Evolutionary conservation across 2,113 vertebrate genomes (phyloP).

Genomic region (Pristiophorus japonicus): DNA sequence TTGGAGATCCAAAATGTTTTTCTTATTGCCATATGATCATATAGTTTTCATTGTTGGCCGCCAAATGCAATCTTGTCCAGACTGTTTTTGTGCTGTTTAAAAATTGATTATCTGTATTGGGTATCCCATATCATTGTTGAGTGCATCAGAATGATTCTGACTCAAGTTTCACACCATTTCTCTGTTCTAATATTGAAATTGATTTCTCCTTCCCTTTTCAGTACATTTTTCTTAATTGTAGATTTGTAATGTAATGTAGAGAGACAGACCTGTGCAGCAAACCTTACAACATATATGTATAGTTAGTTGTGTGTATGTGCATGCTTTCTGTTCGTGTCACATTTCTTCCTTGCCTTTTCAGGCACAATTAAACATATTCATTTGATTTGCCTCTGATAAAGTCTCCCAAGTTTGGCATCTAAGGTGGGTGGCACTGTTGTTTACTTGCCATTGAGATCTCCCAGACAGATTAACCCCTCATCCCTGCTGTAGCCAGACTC

Average conservation of each 20-base stretch:
- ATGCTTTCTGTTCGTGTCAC: no score
- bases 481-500: no score
- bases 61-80: neutral
- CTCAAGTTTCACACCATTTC: neutral
- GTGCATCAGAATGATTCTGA: neutral
- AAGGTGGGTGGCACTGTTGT: no score
- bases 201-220: neutral
- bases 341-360: no score
- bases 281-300: no score
- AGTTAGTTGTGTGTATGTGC: no score
- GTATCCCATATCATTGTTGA: neutral
- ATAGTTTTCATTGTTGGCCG: neutral
- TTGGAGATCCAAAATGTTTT: neutral
- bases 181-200: neutral
- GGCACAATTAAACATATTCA: no score
- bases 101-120: neutral
- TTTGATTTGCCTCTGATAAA: no score
- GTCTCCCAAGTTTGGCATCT: no score
- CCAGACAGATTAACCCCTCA: no score
- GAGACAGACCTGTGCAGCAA: no score
- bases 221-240: neutral
- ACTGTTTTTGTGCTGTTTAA: neutral
- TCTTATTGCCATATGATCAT: neutral
- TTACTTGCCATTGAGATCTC: no score
- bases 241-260: neutral